Percentiles rank a stretch among this genome's conserved stretches.
Conservation (phyloP, 2,797 vertebrate genomes). For the Manis crassicaudata region DNA sequence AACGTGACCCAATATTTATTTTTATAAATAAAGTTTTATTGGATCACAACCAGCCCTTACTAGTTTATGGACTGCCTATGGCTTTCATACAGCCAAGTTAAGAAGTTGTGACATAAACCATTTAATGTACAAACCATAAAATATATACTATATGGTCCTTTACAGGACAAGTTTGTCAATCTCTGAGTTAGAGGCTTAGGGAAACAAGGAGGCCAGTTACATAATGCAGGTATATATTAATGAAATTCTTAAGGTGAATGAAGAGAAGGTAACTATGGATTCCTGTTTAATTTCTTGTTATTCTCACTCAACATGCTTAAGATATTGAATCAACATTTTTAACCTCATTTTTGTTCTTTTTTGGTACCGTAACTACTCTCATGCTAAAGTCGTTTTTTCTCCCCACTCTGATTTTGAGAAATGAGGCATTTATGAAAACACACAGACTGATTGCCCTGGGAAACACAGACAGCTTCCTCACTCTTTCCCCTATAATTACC, state of each 20-base stretch:
- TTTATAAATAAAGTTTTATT: not conserved
- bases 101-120: not conserved
- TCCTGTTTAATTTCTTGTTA: not conserved
- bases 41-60: not conserved
- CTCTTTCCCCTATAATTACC: slow-evolving; percentile 26
- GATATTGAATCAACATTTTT: not conserved
- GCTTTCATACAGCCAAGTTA: not conserved
- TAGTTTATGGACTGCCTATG: not conserved
- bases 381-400: not conserved
- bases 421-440: slow-evolving; percentile 9
- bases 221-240: not conserved
- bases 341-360: not conserved
- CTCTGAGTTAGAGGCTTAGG: not conserved
- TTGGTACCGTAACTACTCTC: not conserved
- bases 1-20: not conserved
- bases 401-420: not conserved
- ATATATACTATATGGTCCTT: not conserved
- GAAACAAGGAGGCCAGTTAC: not conserved
- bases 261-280: not conserved
- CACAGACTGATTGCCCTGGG: slow-evolving; percentile 20
- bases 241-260: not conserved
- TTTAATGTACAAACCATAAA: not conserved
- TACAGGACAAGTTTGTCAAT: not conserved
- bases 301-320: not conserved
- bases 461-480: not conserved